Evolutionary conservation across 2,797 vertebrate species (phyloP), one percentile per base, ranked within the genome.

Genomic region (Sciurus carolinensis): DNA sequence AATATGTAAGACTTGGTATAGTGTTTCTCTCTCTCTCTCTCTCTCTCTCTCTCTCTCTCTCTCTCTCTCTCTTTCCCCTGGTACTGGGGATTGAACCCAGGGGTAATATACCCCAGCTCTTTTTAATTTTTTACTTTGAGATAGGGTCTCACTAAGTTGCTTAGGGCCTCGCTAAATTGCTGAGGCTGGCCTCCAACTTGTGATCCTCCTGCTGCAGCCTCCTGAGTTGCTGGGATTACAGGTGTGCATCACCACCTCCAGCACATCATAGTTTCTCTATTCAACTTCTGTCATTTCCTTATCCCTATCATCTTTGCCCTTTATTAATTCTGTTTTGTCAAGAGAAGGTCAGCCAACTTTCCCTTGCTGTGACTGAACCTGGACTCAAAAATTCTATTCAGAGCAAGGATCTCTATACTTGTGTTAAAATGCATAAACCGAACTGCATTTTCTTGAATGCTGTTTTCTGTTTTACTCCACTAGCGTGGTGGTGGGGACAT

Each of bases 291-390:
- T 83, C 33, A 15, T 66, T 69, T 66, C 57, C 50, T 86, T 52
- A 57, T 67, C 24, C 7, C 17, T 54, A 3, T 24, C 33, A 15
- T 44, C 2, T 76, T 42, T 87, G 17, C 22, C 20, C 8, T 85
- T 77, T 36, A 87, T 50, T 57, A 87, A 75, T 95, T 96, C 30
- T n/a, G 5, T n/a, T 85, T 91, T 84, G 39, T 7, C 18, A 72
- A 52, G 44, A 67, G 62, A 57, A 75, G 83, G 8, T n/a, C 67
- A 86, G 17, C n/a, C 14, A 50, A 39, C 72, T 85, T 79, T 17
- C 1, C 0, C 12, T 54, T 95, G 54, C 18, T 73, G 62, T 44
- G 30, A 33, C 18, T 57, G 10, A 87, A n/a, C 62, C 28, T 59
- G 59, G 66, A 72, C 22, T 87, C 36, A 71, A 77, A 83, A 66